Conservation (phyloP, 1,140 invertebrate species). For the Sminthurinus signatus region DNA sequence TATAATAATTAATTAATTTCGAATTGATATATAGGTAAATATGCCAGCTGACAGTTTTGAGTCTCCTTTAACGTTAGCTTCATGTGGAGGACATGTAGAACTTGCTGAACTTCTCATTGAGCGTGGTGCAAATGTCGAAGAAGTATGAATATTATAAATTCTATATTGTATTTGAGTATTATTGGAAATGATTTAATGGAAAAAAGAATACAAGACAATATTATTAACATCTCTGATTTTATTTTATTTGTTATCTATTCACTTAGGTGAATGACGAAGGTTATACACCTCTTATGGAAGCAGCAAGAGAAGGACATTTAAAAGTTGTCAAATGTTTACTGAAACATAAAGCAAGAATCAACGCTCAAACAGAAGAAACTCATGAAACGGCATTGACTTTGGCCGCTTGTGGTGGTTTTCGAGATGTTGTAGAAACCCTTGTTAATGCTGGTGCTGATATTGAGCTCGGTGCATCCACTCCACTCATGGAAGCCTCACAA, state of each 20-base stretch:
- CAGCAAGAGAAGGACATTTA: constrained; percentile 94
- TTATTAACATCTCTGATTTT: constrained; percentile 1
- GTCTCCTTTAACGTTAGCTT: constrained; percentile 93
- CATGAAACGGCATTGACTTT: constrained; percentile 95
- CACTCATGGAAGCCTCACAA: constrained; percentile 96
- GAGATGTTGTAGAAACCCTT: constrained; percentile 94
- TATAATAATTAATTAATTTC: too few species aligned
- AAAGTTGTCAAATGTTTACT: constrained; percentile 94
- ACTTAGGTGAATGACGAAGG: constrained; percentile 91
- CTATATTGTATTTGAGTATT: too few species aligned
- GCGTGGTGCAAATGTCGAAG: constrained; percentile 95
- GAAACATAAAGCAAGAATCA: constrained; percentile 91
- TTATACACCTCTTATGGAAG: constrained; percentile 99
- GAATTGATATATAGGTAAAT: constrained; percentile 62
- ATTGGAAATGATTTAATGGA: too few species aligned
- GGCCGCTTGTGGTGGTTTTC: constrained; percentile 94
- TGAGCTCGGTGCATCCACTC: constrained; percentile 91
- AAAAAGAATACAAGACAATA: not conserved
- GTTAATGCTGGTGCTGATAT: constrained; percentile 93
- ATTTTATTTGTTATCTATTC: constrained; percentile 7
- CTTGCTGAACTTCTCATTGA: constrained; percentile 90
- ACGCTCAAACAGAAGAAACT: constrained; percentile 96
- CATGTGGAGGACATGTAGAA: constrained; percentile 97
- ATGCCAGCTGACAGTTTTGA: constrained; percentile 99
- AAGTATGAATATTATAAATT: constrained; percentile 59